Evolutionary conservation across 2,797 vertebrate genomes (phyloP), one percentile per base, ranked within the genome.

Genomic region (Jordanella pulchra): DNA sequence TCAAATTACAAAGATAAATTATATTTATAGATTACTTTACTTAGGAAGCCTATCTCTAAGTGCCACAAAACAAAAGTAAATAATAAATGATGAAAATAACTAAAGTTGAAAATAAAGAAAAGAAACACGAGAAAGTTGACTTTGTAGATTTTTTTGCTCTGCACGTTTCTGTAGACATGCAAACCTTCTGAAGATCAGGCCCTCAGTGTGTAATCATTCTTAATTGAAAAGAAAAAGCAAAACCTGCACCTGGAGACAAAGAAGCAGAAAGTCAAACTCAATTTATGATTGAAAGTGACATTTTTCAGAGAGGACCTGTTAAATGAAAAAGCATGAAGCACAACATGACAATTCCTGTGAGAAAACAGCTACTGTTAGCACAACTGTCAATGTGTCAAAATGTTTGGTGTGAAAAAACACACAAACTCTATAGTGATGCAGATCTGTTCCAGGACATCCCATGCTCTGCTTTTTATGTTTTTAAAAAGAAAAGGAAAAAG

Each of bases 151-250:
- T 3, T 35, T 35, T 35, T 35, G 35, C 35, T 35, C n/a, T n/a
- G n/a, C n/a, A n/a, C n/a, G n/a, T n/a, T n/a, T 4, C 35, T 35
- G 4, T 35, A 5, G 35, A 35, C 35, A 7, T 35, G 35, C 4
- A 35, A 6, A 4, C 35, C 35, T 35, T 7, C 35, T 39, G 35
- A 39, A 39, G 35, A 39, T 39, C 35, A 7, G 35, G 35, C 35
- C 35, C 35, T 39, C 9, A 39, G 65, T 45, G 44, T 63, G 77
- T 81, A 80, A 79, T 84, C 80, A 81, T 84, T 87, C 79, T 83
- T 66, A 76, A 80, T 74, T 77, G 69, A 85, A 86, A 81, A 72
- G 83, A 72, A 82, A 64, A 65, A 18, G 42, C 28, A 74, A 63
- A 75, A 48, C 7, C 65, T 54, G 68, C 27, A 58, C 53, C 72